Evolutionary conservation across 2,888 invertebrate genomes (phyloP).

Genomic region (Drosophila colorata): DNA sequence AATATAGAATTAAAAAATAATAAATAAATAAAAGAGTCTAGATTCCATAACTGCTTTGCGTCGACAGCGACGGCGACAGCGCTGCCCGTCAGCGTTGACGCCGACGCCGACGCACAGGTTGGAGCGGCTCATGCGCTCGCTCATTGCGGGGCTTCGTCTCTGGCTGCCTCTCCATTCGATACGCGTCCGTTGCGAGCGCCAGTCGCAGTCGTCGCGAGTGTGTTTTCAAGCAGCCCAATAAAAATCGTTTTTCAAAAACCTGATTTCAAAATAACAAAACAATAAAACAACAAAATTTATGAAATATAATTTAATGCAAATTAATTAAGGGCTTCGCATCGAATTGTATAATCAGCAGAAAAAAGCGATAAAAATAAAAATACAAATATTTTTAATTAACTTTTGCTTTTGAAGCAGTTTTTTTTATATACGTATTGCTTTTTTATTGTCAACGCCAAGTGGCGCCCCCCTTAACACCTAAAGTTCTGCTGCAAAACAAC

Average conservation of each 20-base stretch:
- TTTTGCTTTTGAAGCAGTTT: slow-evolving; percentile 10
- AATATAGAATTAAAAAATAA: too few relatives aligned
- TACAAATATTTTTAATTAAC: slow-evolving; percentile 11
- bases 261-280: slow-evolving; percentile 41
- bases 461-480: slow-evolving; percentile 26
- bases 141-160: slow-evolving; percentile 57
- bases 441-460: slow-evolving; percentile 9
- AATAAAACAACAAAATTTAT: slow-evolving; percentile 19
- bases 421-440: too few relatives aligned
- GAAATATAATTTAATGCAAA: slow-evolving; percentile 29
- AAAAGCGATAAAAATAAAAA: background rate
- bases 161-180: slow-evolving; percentile 66
- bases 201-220: slow-evolving; percentile 65
- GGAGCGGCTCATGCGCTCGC: slow-evolving; percentile 51
- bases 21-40: background rate
- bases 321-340: slow-evolving; percentile 41
- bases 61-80: slow-evolving; percentile 23
- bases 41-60: slow-evolving; percentile 30
- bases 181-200: slow-evolving; percentile 72
- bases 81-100: slow-evolving; percentile 11
- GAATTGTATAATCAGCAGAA: slow-evolving; percentile 21
- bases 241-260: slow-evolving; percentile 34
- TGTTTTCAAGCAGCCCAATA: slow-evolving; percentile 16
- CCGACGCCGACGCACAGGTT: slow-evolving; percentile 61
- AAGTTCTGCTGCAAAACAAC: slow-evolving; percentile 39